A percentile compares a stretch with the other conserved stretches of the same genome.
phyloP scores from a whole-genome alignment of 35 echinoderm and acorn worm species.

The Anneissia japonica region DNA sequence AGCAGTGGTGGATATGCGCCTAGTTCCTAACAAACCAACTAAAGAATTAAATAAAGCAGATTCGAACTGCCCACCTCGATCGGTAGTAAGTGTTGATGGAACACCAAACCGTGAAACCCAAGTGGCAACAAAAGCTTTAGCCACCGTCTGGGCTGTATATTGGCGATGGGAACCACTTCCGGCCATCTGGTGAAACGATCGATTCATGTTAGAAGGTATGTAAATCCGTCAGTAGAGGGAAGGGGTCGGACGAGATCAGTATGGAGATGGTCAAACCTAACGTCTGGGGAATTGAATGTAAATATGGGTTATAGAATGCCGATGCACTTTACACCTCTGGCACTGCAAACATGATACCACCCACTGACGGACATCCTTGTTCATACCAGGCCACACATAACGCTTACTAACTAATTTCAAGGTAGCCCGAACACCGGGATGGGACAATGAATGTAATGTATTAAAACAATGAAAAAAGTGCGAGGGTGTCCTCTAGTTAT shows the following conservation, averaged over 20 bases:
- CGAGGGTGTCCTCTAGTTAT: background rate
- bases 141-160: slow-evolving; percentile 25
- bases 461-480: slow-evolving; percentile 4
- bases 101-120: slow-evolving; percentile 40
- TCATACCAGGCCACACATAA: slow-evolving; percentile 24
- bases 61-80: slow-evolving; percentile 40
- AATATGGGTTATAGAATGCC: slow-evolving; percentile 13
- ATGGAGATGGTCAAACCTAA: slow-evolving; percentile 33
- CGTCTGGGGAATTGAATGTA: slow-evolving; percentile 37
- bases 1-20: slow-evolving; percentile 33
- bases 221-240: slow-evolving; percentile 17
- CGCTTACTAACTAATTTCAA: slow-evolving; percentile 2
- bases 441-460: background rate
- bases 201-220: slow-evolving; percentile 26
- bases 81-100: slow-evolving; percentile 35
- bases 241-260: slow-evolving; percentile 43
- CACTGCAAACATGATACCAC: slow-evolving; percentile 18
- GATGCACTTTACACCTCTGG: slow-evolving; percentile 31
- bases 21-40: background rate
- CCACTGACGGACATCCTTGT: slow-evolving; percentile 36
- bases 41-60: background rate
- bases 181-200: background rate
- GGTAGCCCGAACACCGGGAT: slow-evolving; percentile 12
- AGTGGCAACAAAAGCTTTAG: background rate
- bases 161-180: background rate